Conservation (phyloP, 2,113 vertebrate species). For the Salvator merianae region DNA sequence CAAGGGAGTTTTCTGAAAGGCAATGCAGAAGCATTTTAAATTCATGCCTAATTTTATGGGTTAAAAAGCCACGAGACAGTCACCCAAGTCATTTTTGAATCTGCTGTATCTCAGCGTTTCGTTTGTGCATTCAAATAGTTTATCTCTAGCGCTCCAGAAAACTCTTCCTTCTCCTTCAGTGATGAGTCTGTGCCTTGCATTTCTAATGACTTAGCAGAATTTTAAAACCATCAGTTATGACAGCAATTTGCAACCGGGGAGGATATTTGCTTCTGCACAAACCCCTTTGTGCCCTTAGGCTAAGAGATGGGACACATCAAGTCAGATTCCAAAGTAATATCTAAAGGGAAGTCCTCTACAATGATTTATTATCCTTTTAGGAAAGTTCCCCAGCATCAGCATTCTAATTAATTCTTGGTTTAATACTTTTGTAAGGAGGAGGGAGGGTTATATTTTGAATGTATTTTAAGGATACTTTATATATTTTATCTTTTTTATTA, state of each 20-base stretch:
- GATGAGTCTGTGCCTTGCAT: constrained; percentile 13
- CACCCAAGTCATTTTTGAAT: not conserved
- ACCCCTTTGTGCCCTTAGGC: constrained; percentile 26
- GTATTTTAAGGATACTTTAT: too few species aligned
- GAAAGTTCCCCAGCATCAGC: not conserved
- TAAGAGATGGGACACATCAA: not conserved
- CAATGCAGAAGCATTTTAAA: not conserved
- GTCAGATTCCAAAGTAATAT: not conserved
- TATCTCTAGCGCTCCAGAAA: not conserved
- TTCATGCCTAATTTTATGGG: not conserved
- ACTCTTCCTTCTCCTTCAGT: not conserved
- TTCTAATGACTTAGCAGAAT: constrained; percentile 48
- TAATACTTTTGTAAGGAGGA: constrained; percentile 1
- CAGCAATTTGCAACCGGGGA: constrained; percentile 39
- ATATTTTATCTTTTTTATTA: too few species aligned
- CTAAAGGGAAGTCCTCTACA: not conserved
- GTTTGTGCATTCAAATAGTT: not conserved
- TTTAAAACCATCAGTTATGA: constrained; percentile 44
- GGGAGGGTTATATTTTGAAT: too few species aligned
- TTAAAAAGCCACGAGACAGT: not conserved
- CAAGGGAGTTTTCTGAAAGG: not conserved
- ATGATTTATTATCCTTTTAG: constrained; percentile 6
- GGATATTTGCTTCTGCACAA: not conserved
- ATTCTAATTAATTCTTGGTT: not conserved
- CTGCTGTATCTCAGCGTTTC: not conserved